These are phyloP conservation scores for Hippoglossus stenolepis DNA, from an alignment of 2,113 vertebrate species.

Conservation along the genomic window DNA sequence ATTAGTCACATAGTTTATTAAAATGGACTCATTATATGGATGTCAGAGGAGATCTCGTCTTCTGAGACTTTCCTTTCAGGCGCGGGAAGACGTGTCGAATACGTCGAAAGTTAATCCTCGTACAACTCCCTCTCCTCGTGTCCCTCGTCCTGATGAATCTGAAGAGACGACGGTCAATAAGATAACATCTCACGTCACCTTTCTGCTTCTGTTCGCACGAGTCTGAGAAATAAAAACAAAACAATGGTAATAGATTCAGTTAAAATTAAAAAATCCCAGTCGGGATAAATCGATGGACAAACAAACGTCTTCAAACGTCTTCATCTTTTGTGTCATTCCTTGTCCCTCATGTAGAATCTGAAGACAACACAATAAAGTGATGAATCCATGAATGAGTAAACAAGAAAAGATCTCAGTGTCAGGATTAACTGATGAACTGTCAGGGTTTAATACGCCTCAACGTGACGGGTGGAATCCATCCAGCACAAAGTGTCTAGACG, in stretches of 20 bases:
- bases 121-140: constrained; percentile 23
- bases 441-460: background rate
- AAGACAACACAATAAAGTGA: background rate
- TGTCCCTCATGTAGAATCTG: background rate
- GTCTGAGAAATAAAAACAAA: too few species aligned
- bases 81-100: constrained; percentile 23
- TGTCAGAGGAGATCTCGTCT: constrained; percentile 71
- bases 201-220: too few species aligned
- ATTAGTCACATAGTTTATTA: constrained; percentile 77
- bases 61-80: constrained; percentile 53
- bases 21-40: constrained; percentile 71
- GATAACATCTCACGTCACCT: too few species aligned
- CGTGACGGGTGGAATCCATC: background rate
- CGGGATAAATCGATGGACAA: too few species aligned
- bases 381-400: background rate
- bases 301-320: too few species aligned
- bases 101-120: constrained; percentile 8
- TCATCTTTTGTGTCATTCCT: background rate
- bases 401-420: too few species aligned
- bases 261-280: too few species aligned
- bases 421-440: background rate
- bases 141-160: background rate
- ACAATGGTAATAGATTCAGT: too few species aligned
- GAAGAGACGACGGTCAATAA: too few species aligned
- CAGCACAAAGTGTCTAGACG: background rate